phyloP scores from a whole-genome alignment of 2,113 vertebrate genomes.

The Otolemur garnettii region DNA sequence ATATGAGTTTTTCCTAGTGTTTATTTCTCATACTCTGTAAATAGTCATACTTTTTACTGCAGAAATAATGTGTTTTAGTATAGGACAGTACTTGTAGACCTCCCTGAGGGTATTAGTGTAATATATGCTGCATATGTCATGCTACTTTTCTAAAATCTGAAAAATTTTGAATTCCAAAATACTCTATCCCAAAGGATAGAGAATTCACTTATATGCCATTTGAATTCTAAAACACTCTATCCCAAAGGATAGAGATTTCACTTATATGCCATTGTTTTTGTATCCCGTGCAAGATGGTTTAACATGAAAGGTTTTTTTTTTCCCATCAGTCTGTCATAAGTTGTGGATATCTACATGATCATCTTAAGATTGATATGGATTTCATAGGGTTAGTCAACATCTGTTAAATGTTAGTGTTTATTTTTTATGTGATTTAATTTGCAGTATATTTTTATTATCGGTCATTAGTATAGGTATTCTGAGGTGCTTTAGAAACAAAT shows the following conservation, averaged over 20 bases:
- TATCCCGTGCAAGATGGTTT: slow-evolving; percentile 21
- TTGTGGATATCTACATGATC: not conserved
- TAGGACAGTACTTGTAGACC: not conserved
- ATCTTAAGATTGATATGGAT: slow-evolving; percentile 51
- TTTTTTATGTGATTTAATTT: slow-evolving; percentile 29
- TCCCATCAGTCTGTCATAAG: not conserved
- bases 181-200: not conserved
- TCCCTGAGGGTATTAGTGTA: not conserved
- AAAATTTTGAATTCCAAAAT: slow-evolving; percentile 5
- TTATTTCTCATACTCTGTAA: not conserved
- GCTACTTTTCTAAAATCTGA: not conserved
- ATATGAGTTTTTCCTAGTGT: slow-evolving; percentile 46
- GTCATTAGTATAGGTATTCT: slow-evolving; percentile 18
- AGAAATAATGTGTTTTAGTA: not conserved
- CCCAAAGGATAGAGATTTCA: not conserved
- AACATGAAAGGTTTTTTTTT: slow-evolving; percentile 23
- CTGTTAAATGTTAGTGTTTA: not conserved
- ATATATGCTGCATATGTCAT: not conserved
- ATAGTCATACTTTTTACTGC: slow-evolving; percentile 6
- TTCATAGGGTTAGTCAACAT: slow-evolving; percentile 6
- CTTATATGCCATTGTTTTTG: not conserved
- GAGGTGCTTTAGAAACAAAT: not conserved
- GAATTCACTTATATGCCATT: not conserved
- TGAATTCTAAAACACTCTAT: no score
- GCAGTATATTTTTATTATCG: slow-evolving; percentile 31